Conservation (phyloP, 37 sponge, comb jelly and placozoan species). For the Mnemiopsis leidyi region DNA sequence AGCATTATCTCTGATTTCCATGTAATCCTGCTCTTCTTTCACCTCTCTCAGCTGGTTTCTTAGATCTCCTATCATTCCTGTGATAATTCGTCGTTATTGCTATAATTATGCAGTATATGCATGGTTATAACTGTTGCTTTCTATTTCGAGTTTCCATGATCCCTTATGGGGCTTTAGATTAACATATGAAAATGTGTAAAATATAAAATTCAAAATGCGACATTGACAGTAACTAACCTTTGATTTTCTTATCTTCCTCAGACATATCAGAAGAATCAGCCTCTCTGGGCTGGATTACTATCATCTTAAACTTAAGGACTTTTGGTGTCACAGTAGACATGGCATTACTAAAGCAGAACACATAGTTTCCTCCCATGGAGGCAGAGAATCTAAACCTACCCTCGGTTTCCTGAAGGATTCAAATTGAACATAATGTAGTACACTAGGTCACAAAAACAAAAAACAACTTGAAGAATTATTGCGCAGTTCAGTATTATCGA, state of each 20-base stretch:
- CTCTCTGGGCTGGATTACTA: slow-evolving; percentile 71
- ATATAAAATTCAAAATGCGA: too few relatives aligned
- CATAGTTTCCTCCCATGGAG: slow-evolving; percentile 88
- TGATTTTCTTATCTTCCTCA: slow-evolving; percentile 57
- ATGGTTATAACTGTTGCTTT: too few relatives aligned
- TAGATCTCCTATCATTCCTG: slow-evolving; percentile 83
- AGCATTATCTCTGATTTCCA: slow-evolving; percentile 95
- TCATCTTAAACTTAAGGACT: slow-evolving; percentile 89
- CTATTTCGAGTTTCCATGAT: too few relatives aligned
- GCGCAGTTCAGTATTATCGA: too few relatives aligned
- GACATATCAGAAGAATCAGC: slow-evolving; percentile 49
- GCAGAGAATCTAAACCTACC: slow-evolving; percentile 96
- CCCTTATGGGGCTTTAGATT: too few relatives aligned
- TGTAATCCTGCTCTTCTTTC: slow-evolving; percentile 99
- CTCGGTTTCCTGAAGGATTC: slow-evolving; percentile 80
- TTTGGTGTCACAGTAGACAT: slow-evolving; percentile 99
- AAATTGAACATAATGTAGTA: too few relatives aligned
- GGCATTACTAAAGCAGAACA: slow-evolving; percentile 94
- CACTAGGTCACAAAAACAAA: too few relatives aligned
- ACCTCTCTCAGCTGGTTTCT: slow-evolving; percentile 79
- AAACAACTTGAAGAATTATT: too few relatives aligned
- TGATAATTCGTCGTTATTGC: too few relatives aligned
- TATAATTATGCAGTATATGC: too few relatives aligned
- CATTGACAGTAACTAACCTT: too few relatives aligned
- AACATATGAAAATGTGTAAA: too few relatives aligned